phyloP scores from a whole-genome alignment of 1,140 invertebrate species.

The Zelostemma sp. region DNA sequence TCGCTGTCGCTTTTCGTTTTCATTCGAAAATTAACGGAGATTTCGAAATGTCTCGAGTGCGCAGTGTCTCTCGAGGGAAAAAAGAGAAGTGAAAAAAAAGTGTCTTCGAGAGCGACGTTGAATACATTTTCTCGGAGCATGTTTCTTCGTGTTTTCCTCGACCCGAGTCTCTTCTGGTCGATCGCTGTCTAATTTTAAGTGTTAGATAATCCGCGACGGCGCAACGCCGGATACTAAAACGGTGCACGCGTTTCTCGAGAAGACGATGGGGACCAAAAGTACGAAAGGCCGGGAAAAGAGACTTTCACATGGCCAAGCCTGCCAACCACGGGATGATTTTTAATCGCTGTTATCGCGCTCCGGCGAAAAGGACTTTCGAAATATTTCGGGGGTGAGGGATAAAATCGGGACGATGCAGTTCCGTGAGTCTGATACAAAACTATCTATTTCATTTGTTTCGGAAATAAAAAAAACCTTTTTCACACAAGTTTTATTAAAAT shows the following conservation, averaged over 20 bases:
- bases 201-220: slow-evolving; percentile 67
- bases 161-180: slow-evolving; percentile 24
- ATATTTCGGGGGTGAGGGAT: background rate
- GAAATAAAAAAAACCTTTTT: background rate
- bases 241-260: slow-evolving; percentile 50
- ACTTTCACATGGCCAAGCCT: slow-evolving; percentile 23
- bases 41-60: background rate
- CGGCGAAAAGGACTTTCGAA: background rate
- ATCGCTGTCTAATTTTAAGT: slow-evolving; percentile 67
- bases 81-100: background rate
- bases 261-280: slow-evolving; percentile 21
- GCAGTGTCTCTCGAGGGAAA: background rate
- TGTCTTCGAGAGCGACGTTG: slow-evolving; percentile 15
- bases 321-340: slow-evolving; percentile 14
- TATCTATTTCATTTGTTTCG: background rate
- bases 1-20: too few species aligned
- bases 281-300: slow-evolving; percentile 21
- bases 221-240: slow-evolving; percentile 63
- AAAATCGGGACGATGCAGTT: slow-evolving; percentile 11
- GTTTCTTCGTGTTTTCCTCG: slow-evolving; percentile 14
- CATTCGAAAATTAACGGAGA: slow-evolving; percentile 1
- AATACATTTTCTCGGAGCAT: slow-evolving; percentile 10
- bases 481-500: background rate
- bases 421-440: slow-evolving; percentile 12
- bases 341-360: background rate